Base-by-base conservation (phyloP, 2,888 invertebrate genomes). In the Spilosoma lubricipeda region DNA sequence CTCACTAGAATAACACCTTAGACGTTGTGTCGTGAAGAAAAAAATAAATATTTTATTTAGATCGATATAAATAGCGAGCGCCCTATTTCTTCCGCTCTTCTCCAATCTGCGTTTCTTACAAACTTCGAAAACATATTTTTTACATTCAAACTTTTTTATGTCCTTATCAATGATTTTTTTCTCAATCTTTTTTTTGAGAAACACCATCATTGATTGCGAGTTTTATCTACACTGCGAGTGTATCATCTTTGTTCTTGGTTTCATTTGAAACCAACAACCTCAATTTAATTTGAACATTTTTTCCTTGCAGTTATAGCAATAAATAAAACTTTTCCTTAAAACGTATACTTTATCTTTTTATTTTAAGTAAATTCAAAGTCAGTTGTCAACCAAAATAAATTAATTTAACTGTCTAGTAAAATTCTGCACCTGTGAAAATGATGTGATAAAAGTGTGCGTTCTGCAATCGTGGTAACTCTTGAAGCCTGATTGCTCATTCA, bases 401-500 rank as follows among this genome's bases (percentile, higher is more conserved):
- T 30, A 45, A 45, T 63, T 18, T 18, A 30, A 63, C 8, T 30
- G 30, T 30, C 18, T 18, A 30, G 30, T 30, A 9, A 67, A 67
- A 13, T 56, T 30, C 3, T 39, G 18, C 1, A 18, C 15, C n/a
- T n/a, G 36, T 30, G 70, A 71, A 71, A 70, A 68, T 74, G 15
- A 73, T 75, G 81, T 78, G 83, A 83, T 13, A 80, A 81, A 81
- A 73, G 36, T 67, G 70, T 81, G 81, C 64, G 75, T 67, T 63
- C 7, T 66, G 52, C 4, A 64, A 67, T 72, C 77, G 71, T 76
- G 70, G 82, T 85, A 78, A 48, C 70, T 63, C 67, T 77, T 69
- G 36, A 75, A 76, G 70, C 68, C 66, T 76, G 74, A 79, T 79
- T 85, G 84, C 76, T 79, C 84, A 83, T 82, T 83, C 82, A 79